These are phyloP conservation scores for Amblyjoppa proteus DNA, from an alignment of 2,888 invertebrate species.

Conservation along the genomic window DNA sequence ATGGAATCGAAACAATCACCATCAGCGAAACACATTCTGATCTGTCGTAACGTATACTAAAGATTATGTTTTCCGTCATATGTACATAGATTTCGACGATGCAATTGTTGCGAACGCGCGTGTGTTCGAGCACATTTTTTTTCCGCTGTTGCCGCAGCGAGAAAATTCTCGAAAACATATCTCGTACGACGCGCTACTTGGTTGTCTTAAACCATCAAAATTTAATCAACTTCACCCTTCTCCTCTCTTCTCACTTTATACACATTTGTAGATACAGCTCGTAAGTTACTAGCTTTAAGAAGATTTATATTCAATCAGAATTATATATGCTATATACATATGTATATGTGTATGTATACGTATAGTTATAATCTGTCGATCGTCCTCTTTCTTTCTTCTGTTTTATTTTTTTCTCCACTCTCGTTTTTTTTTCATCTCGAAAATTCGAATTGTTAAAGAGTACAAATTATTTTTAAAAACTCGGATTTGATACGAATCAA, in stretches of 20 bases:
- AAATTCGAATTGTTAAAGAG: constrained; percentile 56
- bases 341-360: constrained; percentile 62
- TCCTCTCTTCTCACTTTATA: constrained; percentile 66
- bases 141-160: constrained; percentile 24
- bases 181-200: constrained; percentile 21
- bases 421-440: constrained; percentile 30
- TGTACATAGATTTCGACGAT: constrained; percentile 63
- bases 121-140: constrained; percentile 15
- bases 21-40: constrained; percentile 68
- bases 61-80: constrained; percentile 51
- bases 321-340: constrained; percentile 53
- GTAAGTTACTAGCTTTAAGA: constrained; percentile 72
- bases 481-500: constrained; percentile 20
- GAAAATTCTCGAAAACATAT: constrained; percentile 24
- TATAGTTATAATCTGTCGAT: constrained; percentile 45
- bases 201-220: constrained; percentile 50
- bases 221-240: constrained; percentile 47
- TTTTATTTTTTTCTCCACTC: constrained; percentile 21
- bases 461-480: constrained; percentile 58
- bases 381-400: constrained; percentile 46
- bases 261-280: constrained; percentile 80
- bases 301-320: constrained; percentile 64
- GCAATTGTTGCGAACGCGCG: constrained; percentile 51
- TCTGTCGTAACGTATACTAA: constrained; percentile 57
- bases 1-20: constrained; percentile 79